These are phyloP conservation scores for Lota lota DNA, from an alignment of 2,113 vertebrate genomes.

Conservation along the genomic window DNA sequence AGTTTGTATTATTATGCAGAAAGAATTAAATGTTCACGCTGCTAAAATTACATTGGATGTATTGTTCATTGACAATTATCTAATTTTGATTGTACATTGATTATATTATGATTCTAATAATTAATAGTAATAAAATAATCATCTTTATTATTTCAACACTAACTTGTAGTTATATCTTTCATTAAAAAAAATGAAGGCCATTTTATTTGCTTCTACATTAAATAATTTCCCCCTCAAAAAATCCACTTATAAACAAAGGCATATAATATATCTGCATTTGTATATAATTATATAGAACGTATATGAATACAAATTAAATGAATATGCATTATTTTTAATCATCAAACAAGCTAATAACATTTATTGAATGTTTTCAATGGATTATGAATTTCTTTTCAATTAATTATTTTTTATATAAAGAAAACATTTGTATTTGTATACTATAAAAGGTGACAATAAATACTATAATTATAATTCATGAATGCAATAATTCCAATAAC, in stretches of 20 bases:
- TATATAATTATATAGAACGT: too few species aligned
- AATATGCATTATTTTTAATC: background rate
- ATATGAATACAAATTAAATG: background rate
- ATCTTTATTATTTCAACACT: background rate
- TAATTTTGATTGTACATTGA: background rate
- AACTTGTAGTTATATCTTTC: too few species aligned
- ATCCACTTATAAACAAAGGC: too few species aligned
- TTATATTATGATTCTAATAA: background rate
- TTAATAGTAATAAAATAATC: background rate
- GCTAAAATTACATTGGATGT: too few species aligned
- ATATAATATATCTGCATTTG: too few species aligned
- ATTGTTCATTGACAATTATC: too few species aligned
- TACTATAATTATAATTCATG: background rate
- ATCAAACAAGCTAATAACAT: background rate
- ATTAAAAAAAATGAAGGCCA: too few species aligned
- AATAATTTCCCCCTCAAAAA: too few species aligned
- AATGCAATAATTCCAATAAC: background rate
- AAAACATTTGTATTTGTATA: background rate
- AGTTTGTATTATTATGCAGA: constrained; percentile 1
- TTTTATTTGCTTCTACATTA: too few species aligned
- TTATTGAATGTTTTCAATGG: background rate
- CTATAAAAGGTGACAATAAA: background rate
- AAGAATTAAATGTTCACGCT: background rate
- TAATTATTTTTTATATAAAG: background rate
- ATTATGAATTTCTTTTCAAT: background rate